Conservation (phyloP, 1,140 invertebrate genomes). For the Agraylea sexmaculata region DNA sequence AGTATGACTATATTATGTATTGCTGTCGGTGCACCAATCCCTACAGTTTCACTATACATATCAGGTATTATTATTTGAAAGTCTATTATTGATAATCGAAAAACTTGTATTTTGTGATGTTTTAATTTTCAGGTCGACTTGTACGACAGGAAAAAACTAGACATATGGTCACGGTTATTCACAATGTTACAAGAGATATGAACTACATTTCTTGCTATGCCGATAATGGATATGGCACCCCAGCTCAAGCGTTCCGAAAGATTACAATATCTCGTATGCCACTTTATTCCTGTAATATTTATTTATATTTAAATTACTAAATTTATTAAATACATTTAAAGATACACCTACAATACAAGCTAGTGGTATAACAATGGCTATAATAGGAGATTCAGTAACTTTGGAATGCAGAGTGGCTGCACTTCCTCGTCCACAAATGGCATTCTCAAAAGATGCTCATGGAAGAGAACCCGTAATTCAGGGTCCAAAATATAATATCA, state of each 20-base stretch:
- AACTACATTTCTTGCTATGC: slow-evolving; percentile 73
- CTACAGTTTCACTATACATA: slow-evolving; percentile 68
- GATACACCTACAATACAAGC: slow-evolving; percentile 62
- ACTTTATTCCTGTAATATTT: not conserved
- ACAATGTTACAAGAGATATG: slow-evolving; percentile 72
- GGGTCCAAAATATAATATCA: slow-evolving; percentile 57
- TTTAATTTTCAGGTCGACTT: slow-evolving; percentile 43
- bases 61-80: slow-evolving; percentile 31
- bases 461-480: slow-evolving; percentile 58
- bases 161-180: slow-evolving; percentile 69
- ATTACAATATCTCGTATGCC: slow-evolving; percentile 69
- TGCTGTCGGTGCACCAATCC: slow-evolving; percentile 69
- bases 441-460: slow-evolving; percentile 64
- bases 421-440: slow-evolving; percentile 62
- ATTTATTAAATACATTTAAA: slow-evolving; percentile 25
- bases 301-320: not conserved
- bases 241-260: slow-evolving; percentile 64
- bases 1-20: slow-evolving; percentile 76
- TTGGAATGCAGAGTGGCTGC: slow-evolving; percentile 67
- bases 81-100: not conserved
- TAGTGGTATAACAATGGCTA: slow-evolving; percentile 60
- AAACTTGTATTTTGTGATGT: not conserved
- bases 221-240: slow-evolving; percentile 72
- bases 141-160: slow-evolving; percentile 64
- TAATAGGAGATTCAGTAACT: slow-evolving; percentile 55